Evolutionary conservation across 2,113 vertebrate species (phyloP).

Genomic region (Prinia subflava): DNA sequence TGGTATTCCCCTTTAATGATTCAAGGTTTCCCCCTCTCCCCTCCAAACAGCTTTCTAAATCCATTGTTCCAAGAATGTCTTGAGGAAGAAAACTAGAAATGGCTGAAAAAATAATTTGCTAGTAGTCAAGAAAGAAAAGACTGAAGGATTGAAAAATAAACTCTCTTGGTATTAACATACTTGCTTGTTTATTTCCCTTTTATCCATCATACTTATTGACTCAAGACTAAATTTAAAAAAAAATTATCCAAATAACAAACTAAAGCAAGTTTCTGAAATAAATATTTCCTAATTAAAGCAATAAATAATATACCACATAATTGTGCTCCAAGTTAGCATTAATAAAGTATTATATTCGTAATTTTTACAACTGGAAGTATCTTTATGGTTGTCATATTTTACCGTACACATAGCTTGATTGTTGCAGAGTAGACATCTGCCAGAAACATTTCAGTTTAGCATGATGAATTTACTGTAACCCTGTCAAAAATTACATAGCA

Average conservation of each 20-base stretch:
- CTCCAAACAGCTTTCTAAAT: neutral
- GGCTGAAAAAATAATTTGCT: neutral
- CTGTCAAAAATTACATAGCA: slow-evolving; percentile 90
- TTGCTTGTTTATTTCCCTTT: neutral
- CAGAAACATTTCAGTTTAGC: slow-evolving; percentile 94
- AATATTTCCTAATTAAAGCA: slow-evolving; percentile 8
- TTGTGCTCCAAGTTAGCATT: slow-evolving; percentile 36
- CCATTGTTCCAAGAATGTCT: neutral
- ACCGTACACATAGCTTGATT: slow-evolving; percentile 81
- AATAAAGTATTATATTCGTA: slow-evolving; percentile 59
- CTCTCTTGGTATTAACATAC: neutral
- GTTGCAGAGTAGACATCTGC: slow-evolving; percentile 89
- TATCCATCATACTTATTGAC: neutral
- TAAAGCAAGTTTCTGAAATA: neutral
- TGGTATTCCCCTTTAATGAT: neutral
- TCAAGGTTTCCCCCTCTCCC: accelerated
- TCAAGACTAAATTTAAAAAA: neutral
- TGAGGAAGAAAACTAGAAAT: neutral
- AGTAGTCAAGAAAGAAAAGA: neutral
- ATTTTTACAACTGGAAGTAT: slow-evolving; percentile 56
- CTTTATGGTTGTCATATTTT: slow-evolving; percentile 71
- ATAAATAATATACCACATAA: slow-evolving; percentile 12
- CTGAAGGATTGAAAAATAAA: neutral
- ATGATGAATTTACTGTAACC: slow-evolving; percentile 86
- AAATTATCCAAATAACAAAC: neutral